phyloP scores from a whole-genome alignment of 2,113 vertebrate species.

The Cercopithecus mona region DNA sequence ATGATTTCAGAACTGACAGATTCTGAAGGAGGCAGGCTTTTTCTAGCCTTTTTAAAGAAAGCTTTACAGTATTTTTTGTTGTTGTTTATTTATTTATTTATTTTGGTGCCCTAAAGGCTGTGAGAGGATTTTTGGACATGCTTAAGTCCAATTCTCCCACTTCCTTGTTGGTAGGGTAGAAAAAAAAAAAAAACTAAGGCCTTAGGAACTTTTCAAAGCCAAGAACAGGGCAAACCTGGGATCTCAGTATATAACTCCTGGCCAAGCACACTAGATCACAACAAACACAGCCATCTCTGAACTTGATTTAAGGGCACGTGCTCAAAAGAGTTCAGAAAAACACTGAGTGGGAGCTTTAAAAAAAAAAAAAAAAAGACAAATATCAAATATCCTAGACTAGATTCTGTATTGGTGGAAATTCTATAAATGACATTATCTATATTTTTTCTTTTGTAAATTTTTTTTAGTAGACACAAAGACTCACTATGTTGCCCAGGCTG shows the following conservation, averaged over 20 bases:
- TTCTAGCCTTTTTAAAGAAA: not conserved
- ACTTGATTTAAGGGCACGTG: not conserved
- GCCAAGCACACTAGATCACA: not conserved
- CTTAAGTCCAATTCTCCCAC: not conserved
- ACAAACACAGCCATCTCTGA: not conserved
- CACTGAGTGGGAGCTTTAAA: not conserved
- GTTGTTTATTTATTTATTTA: not conserved
- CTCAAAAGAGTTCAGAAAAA: not conserved
- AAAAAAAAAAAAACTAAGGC: not conserved
- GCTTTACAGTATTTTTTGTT: not conserved
- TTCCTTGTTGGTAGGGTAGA: not conserved
- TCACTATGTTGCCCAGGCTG: too few relatives aligned
- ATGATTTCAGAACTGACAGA: constrained; percentile 43
- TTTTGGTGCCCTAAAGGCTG: not conserved
- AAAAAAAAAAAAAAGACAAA: not conserved
- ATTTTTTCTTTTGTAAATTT: too few relatives aligned
- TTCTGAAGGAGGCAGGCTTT: constrained; percentile 41
- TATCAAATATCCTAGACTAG: not conserved
- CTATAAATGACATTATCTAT: not conserved
- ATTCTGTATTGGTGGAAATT: not conserved
- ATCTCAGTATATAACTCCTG: not conserved
- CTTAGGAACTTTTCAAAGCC: not conserved
- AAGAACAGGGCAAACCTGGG: not conserved
- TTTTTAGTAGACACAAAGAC: too few relatives aligned
- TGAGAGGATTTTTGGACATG: not conserved